Percentiles rank a stretch among this genome's conserved stretches.
Conservation (phyloP, 2,888 invertebrate genomes). For the Hololepta plana region DNA sequence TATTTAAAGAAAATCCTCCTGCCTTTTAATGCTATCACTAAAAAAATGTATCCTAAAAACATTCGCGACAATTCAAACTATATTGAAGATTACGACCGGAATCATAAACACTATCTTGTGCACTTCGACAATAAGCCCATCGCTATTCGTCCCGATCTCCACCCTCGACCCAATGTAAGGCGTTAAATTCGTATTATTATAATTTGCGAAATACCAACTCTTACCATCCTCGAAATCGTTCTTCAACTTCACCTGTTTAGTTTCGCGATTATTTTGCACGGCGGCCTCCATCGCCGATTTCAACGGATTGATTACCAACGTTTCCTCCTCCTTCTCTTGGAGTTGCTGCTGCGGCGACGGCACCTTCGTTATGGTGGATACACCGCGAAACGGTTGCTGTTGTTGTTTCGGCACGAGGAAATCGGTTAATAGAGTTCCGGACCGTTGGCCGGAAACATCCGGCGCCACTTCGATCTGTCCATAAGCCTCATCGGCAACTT, state of each 20-base stretch:
- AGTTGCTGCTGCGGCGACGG: slow-evolving; percentile 24
- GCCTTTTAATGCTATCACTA: no score
- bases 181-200: slow-evolving; percentile 38
- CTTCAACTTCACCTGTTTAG: background rate
- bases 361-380: slow-evolving; percentile 43
- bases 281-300: no score
- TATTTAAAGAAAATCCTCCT: no score
- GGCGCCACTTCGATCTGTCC: slow-evolving; percentile 5
- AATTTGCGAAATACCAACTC: slow-evolving; percentile 78
- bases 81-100: no score
- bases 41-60: no score
- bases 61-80: no score
- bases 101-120: no score
- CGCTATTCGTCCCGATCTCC: slow-evolving; percentile 5
- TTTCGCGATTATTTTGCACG: slow-evolving; percentile 4
- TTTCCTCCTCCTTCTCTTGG: no score
- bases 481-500: slow-evolving; percentile 13
- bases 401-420: slow-evolving; percentile 1
- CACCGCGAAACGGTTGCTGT: slow-evolving; percentile 17
- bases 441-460: background rate
- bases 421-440: slow-evolving; percentile 1
- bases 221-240: slow-evolving; percentile 22
- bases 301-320: no score
- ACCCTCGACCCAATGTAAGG: slow-evolving; percentile 13
- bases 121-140: no score